Evolutionary conservation across 2,113 vertebrate species (phyloP).

Genomic region (Haplochromis vanheusdeni): DNA sequence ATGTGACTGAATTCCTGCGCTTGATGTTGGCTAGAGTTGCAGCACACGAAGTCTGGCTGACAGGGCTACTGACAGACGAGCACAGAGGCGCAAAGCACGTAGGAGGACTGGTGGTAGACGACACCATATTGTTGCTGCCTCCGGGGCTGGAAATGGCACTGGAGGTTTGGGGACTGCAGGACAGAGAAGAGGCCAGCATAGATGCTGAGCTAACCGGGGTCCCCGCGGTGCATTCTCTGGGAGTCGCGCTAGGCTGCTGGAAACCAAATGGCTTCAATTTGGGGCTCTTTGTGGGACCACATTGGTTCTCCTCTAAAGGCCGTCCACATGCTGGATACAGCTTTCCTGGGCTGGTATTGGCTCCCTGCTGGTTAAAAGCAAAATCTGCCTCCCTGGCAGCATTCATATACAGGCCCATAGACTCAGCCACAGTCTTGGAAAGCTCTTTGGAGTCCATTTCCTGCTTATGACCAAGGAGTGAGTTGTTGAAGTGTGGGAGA

Average conservation of each 20-base stretch:
- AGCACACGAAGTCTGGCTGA: slow-evolving; percentile 77
- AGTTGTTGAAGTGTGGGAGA: slow-evolving; percentile 79
- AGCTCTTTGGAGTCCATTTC: slow-evolving; percentile 95
- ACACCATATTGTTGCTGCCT: slow-evolving; percentile 83
- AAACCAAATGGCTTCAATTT: slow-evolving; percentile 72
- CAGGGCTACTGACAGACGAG: slow-evolving; percentile 76
- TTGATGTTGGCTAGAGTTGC: slow-evolving; percentile 76
- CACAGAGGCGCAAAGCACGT: slow-evolving; percentile 77
- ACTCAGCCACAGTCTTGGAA: slow-evolving; percentile 92
- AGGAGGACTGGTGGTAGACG: slow-evolving; percentile 83
- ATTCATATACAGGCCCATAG: slow-evolving; percentile 98
- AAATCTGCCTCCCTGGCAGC: slow-evolving; percentile 88
- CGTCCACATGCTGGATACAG: slow-evolving; percentile 81
- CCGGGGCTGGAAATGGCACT: slow-evolving; percentile 67
- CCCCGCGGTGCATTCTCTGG: slow-evolving; percentile 73
- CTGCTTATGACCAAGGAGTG: slow-evolving; percentile 70
- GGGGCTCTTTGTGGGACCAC: slow-evolving; percentile 56
- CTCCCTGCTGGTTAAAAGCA: slow-evolving; percentile 79
- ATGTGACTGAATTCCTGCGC: slow-evolving; percentile 78
- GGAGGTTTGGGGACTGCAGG: slow-evolving; percentile 81
- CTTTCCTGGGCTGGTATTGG: slow-evolving; percentile 78
- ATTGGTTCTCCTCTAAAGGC: slow-evolving; percentile 68
- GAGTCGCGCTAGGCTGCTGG: slow-evolving; percentile 67
- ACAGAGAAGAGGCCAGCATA: slow-evolving; percentile 75
- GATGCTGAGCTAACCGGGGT: slow-evolving; percentile 50